Evolutionary conservation across 2,888 invertebrate genomes (phyloP).

Genomic region (Sphaeridia pumilis): DNA sequence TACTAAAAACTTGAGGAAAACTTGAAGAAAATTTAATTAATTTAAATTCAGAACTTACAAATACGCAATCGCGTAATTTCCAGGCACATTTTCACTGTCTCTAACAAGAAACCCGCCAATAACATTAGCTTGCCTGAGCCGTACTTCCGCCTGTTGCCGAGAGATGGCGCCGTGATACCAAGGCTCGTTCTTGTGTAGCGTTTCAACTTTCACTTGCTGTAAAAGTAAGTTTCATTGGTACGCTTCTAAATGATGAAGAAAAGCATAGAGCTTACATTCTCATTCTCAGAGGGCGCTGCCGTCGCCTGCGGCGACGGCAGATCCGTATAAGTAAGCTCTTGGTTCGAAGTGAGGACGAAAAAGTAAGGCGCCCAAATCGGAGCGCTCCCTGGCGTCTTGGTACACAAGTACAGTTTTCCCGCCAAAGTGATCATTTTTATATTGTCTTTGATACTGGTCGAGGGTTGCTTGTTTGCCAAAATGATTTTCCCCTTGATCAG

Average conservation of each 20-base stretch:
- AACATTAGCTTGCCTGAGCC: background rate
- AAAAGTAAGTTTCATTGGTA: no score
- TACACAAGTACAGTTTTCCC: background rate
- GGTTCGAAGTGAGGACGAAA: background rate
- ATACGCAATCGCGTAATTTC: background rate
- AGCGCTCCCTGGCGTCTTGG: background rate
- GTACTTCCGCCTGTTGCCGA: background rate
- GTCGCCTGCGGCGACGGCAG: background rate
- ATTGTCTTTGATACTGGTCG: background rate
- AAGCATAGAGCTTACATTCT: no score
- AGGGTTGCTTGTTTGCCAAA: background rate
- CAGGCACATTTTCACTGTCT: background rate
- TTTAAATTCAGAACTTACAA: no score
- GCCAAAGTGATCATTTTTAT: background rate
- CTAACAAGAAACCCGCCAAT: background rate
- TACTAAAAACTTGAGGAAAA: no score
- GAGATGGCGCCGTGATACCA: background rate
- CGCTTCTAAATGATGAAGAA: no score
- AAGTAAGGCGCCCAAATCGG: background rate
- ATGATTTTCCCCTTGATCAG: slow-evolving; percentile 84
- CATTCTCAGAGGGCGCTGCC: no score
- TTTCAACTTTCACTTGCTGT: no score
- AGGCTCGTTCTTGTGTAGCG: background rate
- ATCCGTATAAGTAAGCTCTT: background rate
- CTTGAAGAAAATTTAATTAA: no score